Evolutionary conservation across 2,888 invertebrate genomes (phyloP), one percentile per base, ranked within the genome.

Genomic region (Sabellastarte sp.): DNA sequence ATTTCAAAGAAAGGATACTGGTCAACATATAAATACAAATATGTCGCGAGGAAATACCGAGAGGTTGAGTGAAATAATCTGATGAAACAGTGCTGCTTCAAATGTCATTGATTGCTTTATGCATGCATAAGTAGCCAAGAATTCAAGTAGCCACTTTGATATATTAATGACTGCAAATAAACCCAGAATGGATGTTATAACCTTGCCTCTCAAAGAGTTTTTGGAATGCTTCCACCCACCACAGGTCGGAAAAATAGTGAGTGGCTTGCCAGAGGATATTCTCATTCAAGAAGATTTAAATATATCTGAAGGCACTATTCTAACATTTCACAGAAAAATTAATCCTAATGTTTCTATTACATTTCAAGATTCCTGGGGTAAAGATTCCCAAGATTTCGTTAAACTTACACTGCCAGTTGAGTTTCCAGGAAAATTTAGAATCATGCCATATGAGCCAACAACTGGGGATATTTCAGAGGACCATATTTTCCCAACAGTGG

Each of bases 401-500:
- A 63, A 60, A 50, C 60, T 69, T 26, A 63, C 63, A 24, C 29
- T 70, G 26, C 70, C 66, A 24, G 30, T 69, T 20, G 69, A 69
- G 41, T 69, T 62, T 57, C 60, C 52, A 30, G 69, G 64, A 10
- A 67, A 61, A 32, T 70, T 70, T 50, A 32, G 24, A 15, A 41
- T 66, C n/a, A 51, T 69, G 50, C 66, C 68, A n/a, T 70, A 50
- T 59, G 70, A 70, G 41, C 70, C 70, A 15, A 60, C 50, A 24
- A 53, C 56, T 32, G 66, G 61, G 10, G 64, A 66, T 51, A 55
- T 29, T 3, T 61, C 63, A 3, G 28, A 32, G 10, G 69, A 67
- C 33, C 70, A 70, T 57, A 61, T 70, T 2, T 70, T 62, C 32
- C 60, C 4, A 4, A 66, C 64, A 15, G 66, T 65, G n/a, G 61